Conservation (phyloP, 2,113 vertebrate species). For the Cephalopterus ornatus region DNA sequence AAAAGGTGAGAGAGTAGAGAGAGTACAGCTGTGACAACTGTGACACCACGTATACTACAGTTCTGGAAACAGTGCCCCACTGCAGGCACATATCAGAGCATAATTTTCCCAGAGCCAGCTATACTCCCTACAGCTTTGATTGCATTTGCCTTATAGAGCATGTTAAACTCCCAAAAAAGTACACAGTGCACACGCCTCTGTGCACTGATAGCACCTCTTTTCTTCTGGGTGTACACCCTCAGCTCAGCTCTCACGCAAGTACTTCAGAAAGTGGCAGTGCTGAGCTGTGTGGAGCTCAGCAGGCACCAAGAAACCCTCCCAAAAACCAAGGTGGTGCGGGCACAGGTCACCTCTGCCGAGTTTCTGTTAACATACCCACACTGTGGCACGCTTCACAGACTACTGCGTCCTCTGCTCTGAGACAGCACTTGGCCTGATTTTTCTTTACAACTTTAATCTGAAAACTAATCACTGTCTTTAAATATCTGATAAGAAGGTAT, state of each 20-base stretch:
- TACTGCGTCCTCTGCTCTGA: not conserved
- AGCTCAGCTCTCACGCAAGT: accelerated
- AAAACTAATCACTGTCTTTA: not conserved
- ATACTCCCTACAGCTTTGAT: not conserved
- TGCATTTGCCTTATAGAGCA: not conserved
- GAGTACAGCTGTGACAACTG: accelerated
- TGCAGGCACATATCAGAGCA: not conserved
- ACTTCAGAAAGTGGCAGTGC: accelerated
- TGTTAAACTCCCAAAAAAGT: not conserved
- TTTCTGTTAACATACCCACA: not conserved
- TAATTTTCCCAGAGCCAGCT: not conserved
- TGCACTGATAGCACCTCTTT: not conserved
- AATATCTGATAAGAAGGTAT: not conserved
- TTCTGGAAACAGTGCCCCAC: not conserved
- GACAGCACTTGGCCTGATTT: not conserved
- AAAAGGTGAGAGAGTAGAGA: not conserved
- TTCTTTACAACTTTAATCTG: not conserved
- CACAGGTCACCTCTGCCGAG: accelerated
- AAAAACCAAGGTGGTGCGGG: too few species aligned
- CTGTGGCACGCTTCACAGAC: not conserved
- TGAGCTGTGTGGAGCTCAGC: accelerated
- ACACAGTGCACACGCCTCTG: too few species aligned
- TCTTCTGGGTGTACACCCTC: not conserved
- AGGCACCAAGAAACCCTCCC: accelerated
- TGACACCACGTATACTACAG: not conserved